Evolutionary conservation across 92 coral and sea anemone genomes (phyloP), one percentile per base, ranked within the genome.

Genomic region (Virgularia gustaviana): DNA sequence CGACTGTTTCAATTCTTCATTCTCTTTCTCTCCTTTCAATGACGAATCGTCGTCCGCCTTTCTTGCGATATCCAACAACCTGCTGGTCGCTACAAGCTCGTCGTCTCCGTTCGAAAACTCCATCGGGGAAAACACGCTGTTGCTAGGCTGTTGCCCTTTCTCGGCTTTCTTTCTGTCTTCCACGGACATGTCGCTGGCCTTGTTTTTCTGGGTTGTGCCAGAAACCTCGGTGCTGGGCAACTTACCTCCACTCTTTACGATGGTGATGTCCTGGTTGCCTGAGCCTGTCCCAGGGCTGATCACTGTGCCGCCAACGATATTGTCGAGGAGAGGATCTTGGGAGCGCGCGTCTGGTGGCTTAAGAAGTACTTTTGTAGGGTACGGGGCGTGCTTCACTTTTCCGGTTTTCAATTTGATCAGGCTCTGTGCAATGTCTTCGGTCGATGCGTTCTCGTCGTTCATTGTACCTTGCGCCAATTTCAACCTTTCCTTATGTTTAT

Each of bases 51-150:
- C 72, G 30, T 65, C 72, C 4, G 57, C 55, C 51, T 65, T 41
- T 18, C 51, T 53, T 5, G 62, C 76, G 31, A 51, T 55, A 52
- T 55, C 76, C 37, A 70, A 34, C 63, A 70, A 20, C 31, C 70
- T 36, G 42, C 78, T 57, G 49, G 78, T 57, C 19, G 70, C 65
- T 41, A 57, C 19, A 9, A 57, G 49, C n/a, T 56, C 77, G 18
- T 57, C 67, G 22, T 54, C 78, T 13, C 78, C 67, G 51, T 72
- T 53, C 34, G 53, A 51, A 49, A 65, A 65, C 29, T 65, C 72
- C 72, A 65, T 65, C 32, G 72, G 36, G 4, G 72, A 45, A 29
- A 65, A 65, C 12, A 65, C 51, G 51, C 44, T 65, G 18, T 65
- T 44, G 28, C 43, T 23, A 15, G 70, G 49, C 53, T 63, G 70